These are phyloP conservation scores for Lucifuga dentata DNA, from an alignment of 2,113 vertebrate species.

Conservation along the genomic window DNA sequence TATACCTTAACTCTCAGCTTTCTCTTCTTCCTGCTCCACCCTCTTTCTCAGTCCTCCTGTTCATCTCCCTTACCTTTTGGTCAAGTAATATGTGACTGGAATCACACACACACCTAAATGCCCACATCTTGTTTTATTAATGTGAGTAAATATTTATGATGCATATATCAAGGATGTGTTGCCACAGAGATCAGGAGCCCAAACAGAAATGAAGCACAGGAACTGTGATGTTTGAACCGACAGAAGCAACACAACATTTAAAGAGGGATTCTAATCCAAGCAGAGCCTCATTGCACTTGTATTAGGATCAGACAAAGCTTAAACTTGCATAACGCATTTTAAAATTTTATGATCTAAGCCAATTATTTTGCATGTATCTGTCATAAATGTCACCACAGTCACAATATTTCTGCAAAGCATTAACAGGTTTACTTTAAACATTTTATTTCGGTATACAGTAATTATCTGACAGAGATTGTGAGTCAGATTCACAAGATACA, in stretches of 20 bases:
- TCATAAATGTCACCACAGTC: background rate
- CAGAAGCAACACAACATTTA: too few relatives aligned
- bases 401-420: too few relatives aligned
- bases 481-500: too few relatives aligned
- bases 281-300: background rate
- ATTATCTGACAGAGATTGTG: too few relatives aligned
- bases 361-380: background rate
- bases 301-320: background rate
- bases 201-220: background rate
- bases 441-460: too few relatives aligned
- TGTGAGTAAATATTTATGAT: background rate
- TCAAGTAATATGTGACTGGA: background rate
- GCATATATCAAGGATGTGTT: background rate
- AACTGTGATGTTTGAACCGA: background rate
- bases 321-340: background rate
- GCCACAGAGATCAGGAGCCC: background rate
- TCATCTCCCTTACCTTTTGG: too few relatives aligned
- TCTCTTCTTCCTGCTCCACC: background rate
- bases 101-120: background rate
- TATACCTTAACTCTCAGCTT: background rate
- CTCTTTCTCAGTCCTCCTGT: background rate
- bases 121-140: background rate
- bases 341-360: conserved; percentile 31
- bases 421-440: too few relatives aligned
- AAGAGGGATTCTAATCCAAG: background rate